Conservation (phyloP, 2,888 invertebrate genomes). For the Dromius quadrimaculatus region DNA sequence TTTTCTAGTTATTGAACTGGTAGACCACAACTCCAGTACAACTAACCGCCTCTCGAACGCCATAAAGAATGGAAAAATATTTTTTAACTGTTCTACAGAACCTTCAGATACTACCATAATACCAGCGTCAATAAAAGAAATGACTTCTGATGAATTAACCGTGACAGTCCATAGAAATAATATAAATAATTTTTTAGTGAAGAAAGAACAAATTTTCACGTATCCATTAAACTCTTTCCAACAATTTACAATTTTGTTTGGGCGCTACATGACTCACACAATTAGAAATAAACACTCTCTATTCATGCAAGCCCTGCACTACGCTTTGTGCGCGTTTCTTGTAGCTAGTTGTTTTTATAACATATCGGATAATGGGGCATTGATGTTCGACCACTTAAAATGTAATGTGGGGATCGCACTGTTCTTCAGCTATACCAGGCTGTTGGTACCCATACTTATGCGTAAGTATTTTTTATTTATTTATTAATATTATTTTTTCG, state of each 20-base stretch:
- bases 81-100: neutral
- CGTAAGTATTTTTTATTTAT: conserved; percentile 42
- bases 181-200: neutral
- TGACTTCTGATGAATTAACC: no score
- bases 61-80: conserved; percentile 35
- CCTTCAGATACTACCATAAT: neutral
- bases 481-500: neutral
- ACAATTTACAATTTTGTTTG: conserved; percentile 68
- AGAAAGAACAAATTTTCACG: conserved; percentile 59
- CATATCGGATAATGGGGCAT: conserved; percentile 45
- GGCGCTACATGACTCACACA: conserved; percentile 68
- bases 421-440: conserved; percentile 51
- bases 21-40: conserved; percentile 8
- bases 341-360: conserved; percentile 48
- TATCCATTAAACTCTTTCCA: conserved; percentile 62
- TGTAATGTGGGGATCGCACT: conserved; percentile 44
- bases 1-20: conserved; percentile 22
- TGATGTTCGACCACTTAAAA: conserved; percentile 52
- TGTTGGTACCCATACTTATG: conserved; percentile 49
- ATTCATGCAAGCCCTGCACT: conserved; percentile 60
- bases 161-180: no score
- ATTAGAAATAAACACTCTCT: conserved; percentile 66
- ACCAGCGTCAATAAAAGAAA: neutral
- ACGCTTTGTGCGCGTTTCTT: conserved; percentile 43
- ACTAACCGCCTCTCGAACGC: conserved; percentile 19